Conservation (phyloP, 2,888 invertebrate genomes). For the Drosophila maculinotata region DNA sequence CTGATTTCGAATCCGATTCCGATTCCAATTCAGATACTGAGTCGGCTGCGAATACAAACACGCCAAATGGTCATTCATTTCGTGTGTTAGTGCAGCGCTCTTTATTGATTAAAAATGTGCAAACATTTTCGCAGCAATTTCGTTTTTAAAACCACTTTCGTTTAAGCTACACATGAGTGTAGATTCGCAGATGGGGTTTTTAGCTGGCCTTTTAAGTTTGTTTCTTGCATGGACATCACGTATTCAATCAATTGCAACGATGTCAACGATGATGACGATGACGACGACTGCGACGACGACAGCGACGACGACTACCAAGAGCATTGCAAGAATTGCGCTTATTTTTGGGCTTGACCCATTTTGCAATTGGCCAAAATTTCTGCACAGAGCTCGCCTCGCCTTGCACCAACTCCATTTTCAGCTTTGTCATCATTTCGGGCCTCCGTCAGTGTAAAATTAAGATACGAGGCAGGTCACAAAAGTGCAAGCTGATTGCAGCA, state of each 20-base stretch:
- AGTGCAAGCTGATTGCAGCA: constrained; percentile 77
- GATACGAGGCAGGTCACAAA: constrained; percentile 68
- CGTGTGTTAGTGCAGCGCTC: constrained; percentile 22
- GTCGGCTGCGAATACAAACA: constrained; percentile 43
- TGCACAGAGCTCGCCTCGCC: constrained; percentile 49
- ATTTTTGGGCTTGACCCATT: constrained; percentile 77
- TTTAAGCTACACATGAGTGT: constrained; percentile 52
- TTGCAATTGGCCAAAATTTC: constrained; percentile 70
- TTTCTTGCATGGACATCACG: constrained; percentile 80
- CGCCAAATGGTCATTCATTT: constrained; percentile 66
- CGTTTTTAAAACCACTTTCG: constrained; percentile 79
- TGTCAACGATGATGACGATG: constrained; percentile 45
- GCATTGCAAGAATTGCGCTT: constrained; percentile 60
- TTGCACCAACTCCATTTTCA: constrained; percentile 43
- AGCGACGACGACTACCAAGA: constrained; percentile 12
- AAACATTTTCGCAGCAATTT: constrained; percentile 79
- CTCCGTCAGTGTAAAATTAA: constrained; percentile 59
- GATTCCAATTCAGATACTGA: constrained; percentile 2
- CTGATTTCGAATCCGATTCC: constrained; percentile 11
- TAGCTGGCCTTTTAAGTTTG: constrained; percentile 72
- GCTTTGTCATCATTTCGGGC: constrained; percentile 37
- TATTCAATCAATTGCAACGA: constrained; percentile 81
- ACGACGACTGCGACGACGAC: constrained; percentile 19
- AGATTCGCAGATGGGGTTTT: constrained; percentile 15
- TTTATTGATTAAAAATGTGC: constrained; percentile 81